Conservation (phyloP, 2,797 vertebrate species). For the Sebastes nivosus region DNA sequence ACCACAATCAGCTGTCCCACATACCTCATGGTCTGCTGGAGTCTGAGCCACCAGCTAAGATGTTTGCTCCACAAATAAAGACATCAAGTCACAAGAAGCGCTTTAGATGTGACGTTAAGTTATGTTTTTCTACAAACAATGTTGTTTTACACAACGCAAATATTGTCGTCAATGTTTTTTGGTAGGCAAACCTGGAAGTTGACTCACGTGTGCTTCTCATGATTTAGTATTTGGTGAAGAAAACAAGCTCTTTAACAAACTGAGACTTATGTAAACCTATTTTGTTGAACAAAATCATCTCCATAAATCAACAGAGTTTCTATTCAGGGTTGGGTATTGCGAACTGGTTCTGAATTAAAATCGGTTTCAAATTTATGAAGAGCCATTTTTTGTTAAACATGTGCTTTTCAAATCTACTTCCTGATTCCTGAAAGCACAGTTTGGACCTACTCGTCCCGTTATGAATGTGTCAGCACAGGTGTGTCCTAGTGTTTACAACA, state of each 20-base stretch:
- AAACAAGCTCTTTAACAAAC: neutral
- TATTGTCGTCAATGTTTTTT: neutral
- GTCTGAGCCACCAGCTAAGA: constrained; percentile 13
- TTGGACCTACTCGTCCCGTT: neutral
- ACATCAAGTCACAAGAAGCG: neutral
- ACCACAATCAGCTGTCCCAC: neutral
- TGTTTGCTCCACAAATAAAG: constrained; percentile 33
- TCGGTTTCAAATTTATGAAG: neutral
- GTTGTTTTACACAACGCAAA: neutral
- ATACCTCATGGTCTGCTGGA: constrained; percentile 46
- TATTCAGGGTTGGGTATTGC: too few relatives aligned
- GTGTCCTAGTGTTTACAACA: neutral
- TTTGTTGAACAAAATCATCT: neutral
- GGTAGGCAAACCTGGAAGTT: too few relatives aligned
- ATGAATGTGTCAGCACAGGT: neutral
- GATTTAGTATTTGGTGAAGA: neutral
- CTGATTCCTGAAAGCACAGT: neutral
- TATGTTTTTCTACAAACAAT: neutral
- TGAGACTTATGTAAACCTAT: neutral
- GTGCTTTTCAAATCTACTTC: neutral
- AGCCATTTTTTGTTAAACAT: neutral
- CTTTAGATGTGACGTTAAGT: neutral
- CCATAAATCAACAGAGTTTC: neutral
- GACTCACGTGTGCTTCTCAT: neutral
- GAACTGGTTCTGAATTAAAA: neutral